Evolutionary conservation across 2,797 vertebrate species (phyloP), one percentile per base, ranked within the genome.

Genomic region (Sebastes elongatus): DNA sequence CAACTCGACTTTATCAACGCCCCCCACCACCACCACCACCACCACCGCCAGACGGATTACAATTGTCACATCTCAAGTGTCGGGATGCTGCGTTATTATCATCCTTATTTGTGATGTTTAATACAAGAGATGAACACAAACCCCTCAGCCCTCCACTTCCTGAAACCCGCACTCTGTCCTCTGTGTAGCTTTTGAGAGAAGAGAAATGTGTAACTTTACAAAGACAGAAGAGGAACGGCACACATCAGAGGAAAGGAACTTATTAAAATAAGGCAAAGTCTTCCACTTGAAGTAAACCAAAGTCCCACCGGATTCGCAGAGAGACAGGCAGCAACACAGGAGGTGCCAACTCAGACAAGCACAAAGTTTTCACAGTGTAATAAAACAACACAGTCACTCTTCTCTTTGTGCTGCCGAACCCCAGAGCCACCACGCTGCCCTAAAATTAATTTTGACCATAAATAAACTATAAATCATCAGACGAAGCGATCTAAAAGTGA

Each of bases 71-170:
- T 63, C 71, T 65, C 60, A 66, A 23, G 33, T 42, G 53, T 66
- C 25, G 38, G 32, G 18, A 59, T 10, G 56, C 53, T 35, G 11
- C 4, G 18, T 68, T 78, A 42, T 71, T 63, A 56, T 81, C 28
- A 11, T 80, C 27, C 57, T 35, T 22, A 7, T 65, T 76, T 82
- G 68, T 70, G 74, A 92, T 76, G 75, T 90, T 83, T 88, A 61
- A 76, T 80, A 69, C 49, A 75, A 78, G 35, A 76, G 68, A 62
- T 46, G 42, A 33, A 16, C 27, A 59, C 70, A 30, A 53, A 30
- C 25, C 55, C 49, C 11, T 64, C 46, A 76, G n/a, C 56, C 49
- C 60, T 30, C 20, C 70, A 5, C 55, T 11, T 74, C 27, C 20
- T 52, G 55, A 82, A 78, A 80, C 25, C 0, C 35, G 1, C 49